phyloP scores from a whole-genome alignment of 2,888 invertebrate species.

The Eustalomyia histrio region DNA sequence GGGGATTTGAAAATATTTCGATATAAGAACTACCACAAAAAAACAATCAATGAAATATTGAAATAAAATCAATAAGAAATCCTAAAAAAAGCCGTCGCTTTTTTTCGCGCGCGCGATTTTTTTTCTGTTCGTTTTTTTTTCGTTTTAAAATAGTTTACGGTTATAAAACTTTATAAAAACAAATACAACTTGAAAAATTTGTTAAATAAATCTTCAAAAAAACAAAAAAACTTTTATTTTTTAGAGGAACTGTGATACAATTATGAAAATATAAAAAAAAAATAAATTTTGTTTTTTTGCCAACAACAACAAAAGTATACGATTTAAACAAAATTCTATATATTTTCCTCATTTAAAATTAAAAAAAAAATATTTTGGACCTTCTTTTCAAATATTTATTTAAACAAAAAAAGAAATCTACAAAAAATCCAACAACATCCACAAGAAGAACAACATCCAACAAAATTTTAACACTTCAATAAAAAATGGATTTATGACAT shows the following conservation, averaged over 20 bases:
- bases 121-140: conserved; percentile 43
- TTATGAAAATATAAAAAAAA: conserved; percentile 36
- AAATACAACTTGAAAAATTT: conserved; percentile 36
- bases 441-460: conserved; percentile 46
- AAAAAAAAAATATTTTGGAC: conserved; percentile 38
- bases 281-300: conserved; percentile 41
- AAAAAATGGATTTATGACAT: conserved; percentile 67
- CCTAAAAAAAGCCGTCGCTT: conserved; percentile 64
- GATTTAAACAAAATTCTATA: conserved; percentile 39
- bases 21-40: background rate
- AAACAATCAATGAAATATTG: conserved; percentile 7
- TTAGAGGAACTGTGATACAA: conserved; percentile 61
- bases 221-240: conserved; percentile 28
- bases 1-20: background rate
- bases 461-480: conserved; percentile 42
- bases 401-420: conserved; percentile 8
- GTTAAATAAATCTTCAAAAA: conserved; percentile 23
- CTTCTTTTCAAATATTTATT: conserved; percentile 24
- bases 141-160: conserved; percentile 14
- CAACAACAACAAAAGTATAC: conserved; percentile 57
- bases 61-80: conserved; percentile 13
- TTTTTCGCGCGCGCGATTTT: conserved; percentile 63
- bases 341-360: conserved; percentile 9
- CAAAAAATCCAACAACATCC: conserved; percentile 38
- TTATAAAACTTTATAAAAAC: conserved; percentile 12